These are phyloP conservation scores for Apodemia zela DNA, from an alignment of 2,888 invertebrate species.

Conservation along the genomic window DNA sequence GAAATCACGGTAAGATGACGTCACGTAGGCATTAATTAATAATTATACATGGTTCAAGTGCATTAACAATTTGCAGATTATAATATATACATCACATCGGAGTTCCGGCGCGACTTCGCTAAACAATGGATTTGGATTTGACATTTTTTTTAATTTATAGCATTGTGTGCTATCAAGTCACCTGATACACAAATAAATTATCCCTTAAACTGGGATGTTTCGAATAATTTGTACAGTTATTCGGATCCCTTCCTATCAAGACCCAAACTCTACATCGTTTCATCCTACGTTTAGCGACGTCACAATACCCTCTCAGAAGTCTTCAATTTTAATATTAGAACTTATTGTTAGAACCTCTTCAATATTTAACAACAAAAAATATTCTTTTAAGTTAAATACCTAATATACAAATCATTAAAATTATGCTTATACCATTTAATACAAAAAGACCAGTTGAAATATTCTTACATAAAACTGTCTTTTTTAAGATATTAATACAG, in stretches of 20 bases:
- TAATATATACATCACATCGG: neutral
- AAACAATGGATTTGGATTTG: neutral
- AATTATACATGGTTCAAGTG: neutral
- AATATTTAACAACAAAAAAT: slow-evolving; percentile 12
- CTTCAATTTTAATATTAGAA: neutral
- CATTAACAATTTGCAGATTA: neutral
- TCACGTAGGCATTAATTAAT: neutral
- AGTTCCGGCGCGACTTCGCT: neutral
- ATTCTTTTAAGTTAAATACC: slow-evolving; percentile 3
- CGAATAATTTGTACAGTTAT: too few species aligned
- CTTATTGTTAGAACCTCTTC: slow-evolving; percentile 10
- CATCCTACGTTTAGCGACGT: neutral
- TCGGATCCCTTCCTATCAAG: too few species aligned
- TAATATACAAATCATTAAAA: slow-evolving; percentile 8
- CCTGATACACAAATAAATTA: too few species aligned
- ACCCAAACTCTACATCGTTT: neutral
- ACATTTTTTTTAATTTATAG: too few species aligned
- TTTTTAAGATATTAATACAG: neutral
- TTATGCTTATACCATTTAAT: slow-evolving; percentile 9
- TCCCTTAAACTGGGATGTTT: too few species aligned
- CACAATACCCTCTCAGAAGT: neutral
- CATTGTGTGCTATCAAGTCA: too few species aligned
- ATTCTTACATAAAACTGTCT: neutral
- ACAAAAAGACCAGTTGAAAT: neutral
- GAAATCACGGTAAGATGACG: neutral